Conservation (phyloP, 2,113 vertebrate species). For the Aramus guarauna region DNA sequence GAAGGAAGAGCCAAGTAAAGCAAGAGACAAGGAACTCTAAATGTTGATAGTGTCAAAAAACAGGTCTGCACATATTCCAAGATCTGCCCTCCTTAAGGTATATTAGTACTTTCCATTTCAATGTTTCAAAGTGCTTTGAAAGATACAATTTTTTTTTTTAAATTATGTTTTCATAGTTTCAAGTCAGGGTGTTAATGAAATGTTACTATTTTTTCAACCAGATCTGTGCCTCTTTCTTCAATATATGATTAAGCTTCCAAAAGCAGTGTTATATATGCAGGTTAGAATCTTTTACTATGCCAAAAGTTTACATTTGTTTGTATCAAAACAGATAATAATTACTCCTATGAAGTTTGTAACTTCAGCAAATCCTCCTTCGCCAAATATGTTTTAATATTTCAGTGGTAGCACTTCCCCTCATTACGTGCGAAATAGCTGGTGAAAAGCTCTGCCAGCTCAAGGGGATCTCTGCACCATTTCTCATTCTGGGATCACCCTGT, state of each 20-base stretch:
- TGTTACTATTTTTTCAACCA: background rate
- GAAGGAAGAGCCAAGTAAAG: conserved; percentile 15
- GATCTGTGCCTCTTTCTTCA: background rate
- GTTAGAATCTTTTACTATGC: background rate
- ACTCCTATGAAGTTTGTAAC: background rate
- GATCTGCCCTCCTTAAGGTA: background rate
- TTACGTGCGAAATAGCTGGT: background rate
- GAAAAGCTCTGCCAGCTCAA: background rate
- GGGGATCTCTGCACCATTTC: background rate
- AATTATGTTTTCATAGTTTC: background rate
- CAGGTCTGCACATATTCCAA: background rate
- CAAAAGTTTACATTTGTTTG: background rate
- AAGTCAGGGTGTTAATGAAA: background rate
- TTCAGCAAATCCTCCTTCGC: background rate
- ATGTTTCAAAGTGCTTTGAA: background rate
- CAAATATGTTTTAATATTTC: background rate
- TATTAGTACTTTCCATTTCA: background rate
- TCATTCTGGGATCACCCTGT: background rate
- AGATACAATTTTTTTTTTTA: background rate
- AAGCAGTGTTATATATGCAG: background rate
- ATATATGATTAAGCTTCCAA: background rate
- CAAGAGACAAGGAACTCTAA: background rate
- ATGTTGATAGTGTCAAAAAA: background rate
- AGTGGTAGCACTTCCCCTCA: background rate
- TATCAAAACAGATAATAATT: background rate